Conservation (phyloP, 2,113 vertebrate species). For the Muntiacus reevesi region DNA sequence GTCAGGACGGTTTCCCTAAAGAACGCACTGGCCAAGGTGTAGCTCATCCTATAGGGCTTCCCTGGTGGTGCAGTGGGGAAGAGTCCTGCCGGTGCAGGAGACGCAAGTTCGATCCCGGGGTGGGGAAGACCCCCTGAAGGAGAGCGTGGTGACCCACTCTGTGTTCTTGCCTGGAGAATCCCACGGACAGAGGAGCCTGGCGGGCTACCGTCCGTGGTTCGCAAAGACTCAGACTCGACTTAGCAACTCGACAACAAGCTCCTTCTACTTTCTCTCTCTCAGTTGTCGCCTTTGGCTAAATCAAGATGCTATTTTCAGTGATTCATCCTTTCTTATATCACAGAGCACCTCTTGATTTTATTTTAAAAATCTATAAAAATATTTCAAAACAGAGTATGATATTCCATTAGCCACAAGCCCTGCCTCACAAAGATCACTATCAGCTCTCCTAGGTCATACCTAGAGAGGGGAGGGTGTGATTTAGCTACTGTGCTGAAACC, state of each 20-base stretch:
- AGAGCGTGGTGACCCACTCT: background rate
- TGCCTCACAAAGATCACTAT: rapidly evolving
- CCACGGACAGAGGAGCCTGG: background rate
- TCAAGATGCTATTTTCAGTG: background rate
- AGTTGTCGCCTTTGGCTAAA: background rate
- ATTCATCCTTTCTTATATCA: background rate
- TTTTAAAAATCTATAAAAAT: background rate
- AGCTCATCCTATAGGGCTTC: background rate
- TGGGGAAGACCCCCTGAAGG: background rate
- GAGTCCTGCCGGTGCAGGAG: background rate
- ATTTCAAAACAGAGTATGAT: background rate
- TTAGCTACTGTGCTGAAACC: background rate
- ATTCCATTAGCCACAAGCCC: background rate
- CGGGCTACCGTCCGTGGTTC: background rate
- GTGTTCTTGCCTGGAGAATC: background rate
- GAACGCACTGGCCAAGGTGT: background rate
- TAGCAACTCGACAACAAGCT: background rate
- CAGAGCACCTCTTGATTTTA: background rate
- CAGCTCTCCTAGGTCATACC: too few species aligned
- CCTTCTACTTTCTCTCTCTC: background rate
- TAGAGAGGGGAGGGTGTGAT: too few species aligned
- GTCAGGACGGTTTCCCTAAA: background rate
- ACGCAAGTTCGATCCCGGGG: background rate
- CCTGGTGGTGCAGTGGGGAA: background rate
- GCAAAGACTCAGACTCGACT: background rate